phyloP scores from a whole-genome alignment of 2,113 vertebrate genomes.

The Alethe diademata region DNA sequence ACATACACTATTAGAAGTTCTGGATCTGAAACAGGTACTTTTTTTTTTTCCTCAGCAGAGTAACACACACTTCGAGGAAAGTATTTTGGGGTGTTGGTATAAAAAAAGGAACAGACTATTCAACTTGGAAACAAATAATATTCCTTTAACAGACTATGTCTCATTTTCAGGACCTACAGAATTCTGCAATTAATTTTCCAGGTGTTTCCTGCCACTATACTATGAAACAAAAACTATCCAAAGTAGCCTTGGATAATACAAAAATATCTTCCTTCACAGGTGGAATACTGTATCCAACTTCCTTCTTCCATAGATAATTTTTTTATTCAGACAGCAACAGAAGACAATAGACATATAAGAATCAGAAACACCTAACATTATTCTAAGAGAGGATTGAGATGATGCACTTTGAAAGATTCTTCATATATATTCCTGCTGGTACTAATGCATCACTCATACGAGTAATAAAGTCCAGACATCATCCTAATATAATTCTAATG shows the following conservation, averaged over 20 bases:
- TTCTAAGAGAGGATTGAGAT: neutral
- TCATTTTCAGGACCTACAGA: neutral
- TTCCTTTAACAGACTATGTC: neutral
- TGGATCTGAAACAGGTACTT: neutral
- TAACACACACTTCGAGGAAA: neutral
- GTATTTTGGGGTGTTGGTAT: neutral
- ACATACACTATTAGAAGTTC: neutral
- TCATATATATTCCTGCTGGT: neutral
- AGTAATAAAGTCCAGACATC: neutral
- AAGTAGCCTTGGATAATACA: neutral
- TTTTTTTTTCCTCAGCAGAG: neutral
- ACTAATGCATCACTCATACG: fast-evolving
- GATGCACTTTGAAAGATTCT: neutral
- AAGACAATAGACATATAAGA: neutral
- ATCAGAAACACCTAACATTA: neutral
- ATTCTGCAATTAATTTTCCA: neutral
- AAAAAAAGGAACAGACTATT: neutral
- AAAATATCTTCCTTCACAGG: neutral
- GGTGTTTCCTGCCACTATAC: neutral
- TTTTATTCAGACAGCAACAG: neutral
- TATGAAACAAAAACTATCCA: neutral
- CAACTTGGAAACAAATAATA: neutral
- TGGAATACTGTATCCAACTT: neutral
- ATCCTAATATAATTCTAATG: neutral
- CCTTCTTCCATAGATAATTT: neutral